A percentile compares a stretch with the other conserved stretches of the same genome.
Evolutionary conservation across 2,888 invertebrate genomes (phyloP).

Genomic region (Ornithoptera priamus): DNA sequence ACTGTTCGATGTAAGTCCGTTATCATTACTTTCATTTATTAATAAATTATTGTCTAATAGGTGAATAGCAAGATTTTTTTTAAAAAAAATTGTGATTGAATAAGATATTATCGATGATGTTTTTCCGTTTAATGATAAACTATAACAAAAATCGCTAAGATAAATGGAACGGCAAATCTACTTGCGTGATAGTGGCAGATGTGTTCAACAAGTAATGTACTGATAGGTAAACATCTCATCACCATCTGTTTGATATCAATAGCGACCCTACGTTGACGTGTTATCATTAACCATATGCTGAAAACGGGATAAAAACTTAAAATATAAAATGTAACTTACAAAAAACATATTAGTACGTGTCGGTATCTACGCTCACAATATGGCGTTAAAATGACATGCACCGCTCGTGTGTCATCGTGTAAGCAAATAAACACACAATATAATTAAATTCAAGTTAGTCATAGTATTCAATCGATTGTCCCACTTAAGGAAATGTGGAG

Average conservation of each 20-base stretch:
- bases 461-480: slow-evolving; percentile 43
- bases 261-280: slow-evolving; percentile 33
- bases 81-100: too few relatives aligned
- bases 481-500: slow-evolving; percentile 51
- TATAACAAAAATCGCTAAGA: background rate
- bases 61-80: background rate
- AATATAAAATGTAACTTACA: slow-evolving; percentile 34
- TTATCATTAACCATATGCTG: slow-evolving; percentile 44
- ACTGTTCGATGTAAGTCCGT: background rate
- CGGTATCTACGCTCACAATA: slow-evolving; percentile 46
- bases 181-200: slow-evolving; percentile 23
- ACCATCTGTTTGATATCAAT: slow-evolving; percentile 40
- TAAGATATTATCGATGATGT: background rate
- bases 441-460: slow-evolving; percentile 47
- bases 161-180: background rate
- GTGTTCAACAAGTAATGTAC: slow-evolving; percentile 7
- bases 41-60: background rate
- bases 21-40: background rate
- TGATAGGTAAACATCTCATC: slow-evolving; percentile 7
- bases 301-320: slow-evolving; percentile 40
- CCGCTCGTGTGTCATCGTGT: slow-evolving; percentile 41
- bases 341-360: slow-evolving; percentile 37
- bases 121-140: background rate
- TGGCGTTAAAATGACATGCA: slow-evolving; percentile 36
- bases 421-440: slow-evolving; percentile 35